phyloP scores from a whole-genome alignment of 2,797 vertebrate species.

The Acanthurus lineatus region DNA sequence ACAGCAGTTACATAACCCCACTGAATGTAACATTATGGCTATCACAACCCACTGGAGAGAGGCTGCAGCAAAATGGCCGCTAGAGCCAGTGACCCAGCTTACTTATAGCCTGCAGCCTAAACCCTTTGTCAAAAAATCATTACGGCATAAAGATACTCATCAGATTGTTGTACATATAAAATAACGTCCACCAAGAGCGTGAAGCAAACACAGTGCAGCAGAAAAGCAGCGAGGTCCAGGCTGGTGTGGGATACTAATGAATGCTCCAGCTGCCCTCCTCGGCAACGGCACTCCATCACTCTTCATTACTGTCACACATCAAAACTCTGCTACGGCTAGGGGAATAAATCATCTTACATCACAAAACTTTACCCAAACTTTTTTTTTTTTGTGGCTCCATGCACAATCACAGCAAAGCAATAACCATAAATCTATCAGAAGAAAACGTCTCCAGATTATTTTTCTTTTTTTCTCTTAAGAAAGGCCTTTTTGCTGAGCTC shows the following conservation, averaged over 20 bases:
- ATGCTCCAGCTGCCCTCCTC: conserved; percentile 96
- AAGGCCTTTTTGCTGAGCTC: conserved; percentile 28
- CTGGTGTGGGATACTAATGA: conserved; percentile 92
- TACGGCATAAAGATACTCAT: conserved; percentile 25
- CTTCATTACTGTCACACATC: conserved; percentile 99
- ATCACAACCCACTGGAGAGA: conserved; percentile 65
- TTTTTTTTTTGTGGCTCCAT: conserved; percentile 32
- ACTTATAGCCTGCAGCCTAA: conserved; percentile 11
- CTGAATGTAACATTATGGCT: conserved; percentile 45
- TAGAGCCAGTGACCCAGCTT: conserved; percentile 74
- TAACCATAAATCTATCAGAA: conserved; percentile 61
- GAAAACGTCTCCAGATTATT: not conserved
- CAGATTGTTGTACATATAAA: conserved; percentile 46
- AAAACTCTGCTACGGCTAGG: conserved; percentile 91
- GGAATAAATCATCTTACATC: conserved; percentile 93
- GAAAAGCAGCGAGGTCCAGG: conserved; percentile 85
- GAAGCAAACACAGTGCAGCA: conserved; percentile 46
- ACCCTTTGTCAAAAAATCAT: conserved; percentile 37
- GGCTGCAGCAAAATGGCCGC: conserved; percentile 94
- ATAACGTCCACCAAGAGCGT: conserved; percentile 32
- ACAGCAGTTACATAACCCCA: conserved; percentile 60
- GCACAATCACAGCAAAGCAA: conserved; percentile 88
- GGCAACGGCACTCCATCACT: conserved; percentile 98
- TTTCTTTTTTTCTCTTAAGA: not conserved
- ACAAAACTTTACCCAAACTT: conserved; percentile 87